Evolutionary conservation across 1,140 invertebrate species (phyloP).

Genomic region (Orchestia grillus): DNA sequence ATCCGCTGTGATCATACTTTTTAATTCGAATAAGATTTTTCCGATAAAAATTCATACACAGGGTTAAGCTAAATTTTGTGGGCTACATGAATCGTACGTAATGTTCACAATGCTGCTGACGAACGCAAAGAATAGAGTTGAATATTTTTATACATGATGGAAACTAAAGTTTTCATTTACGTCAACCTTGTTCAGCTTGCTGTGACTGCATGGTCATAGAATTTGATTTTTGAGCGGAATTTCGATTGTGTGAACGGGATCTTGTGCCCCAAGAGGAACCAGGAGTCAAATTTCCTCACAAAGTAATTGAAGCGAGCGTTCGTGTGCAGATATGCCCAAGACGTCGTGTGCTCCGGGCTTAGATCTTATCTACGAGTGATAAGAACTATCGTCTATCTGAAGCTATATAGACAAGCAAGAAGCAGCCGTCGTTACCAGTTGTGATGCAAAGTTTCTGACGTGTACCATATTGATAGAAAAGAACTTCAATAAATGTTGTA

Average conservation of each 20-base stretch:
- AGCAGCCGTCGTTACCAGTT: background rate
- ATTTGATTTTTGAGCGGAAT: background rate
- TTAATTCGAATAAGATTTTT: too few species aligned
- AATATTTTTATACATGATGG: too few species aligned
- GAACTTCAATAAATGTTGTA: background rate
- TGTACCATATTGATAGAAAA: background rate
- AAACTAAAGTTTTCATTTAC: background rate
- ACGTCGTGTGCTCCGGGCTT: background rate
- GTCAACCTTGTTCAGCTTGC: background rate
- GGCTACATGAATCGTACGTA: too few species aligned
- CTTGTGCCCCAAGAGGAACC: too few species aligned
- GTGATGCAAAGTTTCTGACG: background rate
- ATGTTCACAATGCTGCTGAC: too few species aligned
- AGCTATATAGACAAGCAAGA: background rate
- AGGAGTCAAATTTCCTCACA: background rate
- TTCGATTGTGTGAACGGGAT: background rate
- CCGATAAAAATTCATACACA: too few species aligned
- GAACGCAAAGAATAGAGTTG: too few species aligned
- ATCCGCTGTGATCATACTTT: too few species aligned
- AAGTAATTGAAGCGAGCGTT: background rate
- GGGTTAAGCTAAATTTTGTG: too few species aligned
- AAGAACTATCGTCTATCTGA: background rate
- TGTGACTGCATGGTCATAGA: background rate
- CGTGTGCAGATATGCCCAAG: background rate
- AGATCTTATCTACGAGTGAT: background rate